Base-by-base conservation (phyloP, 2,797 vertebrate genomes). In the Sciurus carolinensis region DNA sequence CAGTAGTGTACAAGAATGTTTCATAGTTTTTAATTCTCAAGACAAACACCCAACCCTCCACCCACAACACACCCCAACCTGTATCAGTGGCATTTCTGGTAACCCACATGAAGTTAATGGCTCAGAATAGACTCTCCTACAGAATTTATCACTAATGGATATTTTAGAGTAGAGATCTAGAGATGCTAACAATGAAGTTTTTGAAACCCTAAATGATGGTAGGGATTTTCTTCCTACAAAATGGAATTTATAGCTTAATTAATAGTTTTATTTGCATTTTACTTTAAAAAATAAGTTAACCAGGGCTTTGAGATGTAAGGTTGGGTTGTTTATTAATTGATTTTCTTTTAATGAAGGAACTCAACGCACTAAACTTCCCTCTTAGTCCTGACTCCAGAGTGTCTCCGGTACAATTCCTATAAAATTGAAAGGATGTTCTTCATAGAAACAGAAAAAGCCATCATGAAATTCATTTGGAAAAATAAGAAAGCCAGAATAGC, bases 1-100 rank as follows among this genome's bases (percentile, higher is more conserved):
- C 97, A 96, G 98, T 98, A 98, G 98, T 98, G 97, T 98, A 99
- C 98, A 98, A 98, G 99, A 99, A 97, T 97, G 98, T 98, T 96
- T 97, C 76, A 98, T 98, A 97, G 96, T 87, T 98, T 98, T 98
- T 98, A 97, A 98, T 98, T 98, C 96, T 98, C 98, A 98, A 98
- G 98, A 98, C 98, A 98, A 98, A 97, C 86, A 73, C 94, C 96
- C 97, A 94, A 12, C 98, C 97, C 96, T 93, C 91, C 96, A 91
- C 95, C 95, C 96, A 54, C 44, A 47, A 47, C 44, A 47, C 33
- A 67, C 66, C 97, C 97, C 96, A 85, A 97, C 96, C 97, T 96
- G 82, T 59, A 97, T 96, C 96, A 96, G 59, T 95, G 95, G 83
- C 96, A 71, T 86, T 96, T 96, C 96, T 96, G 96, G 87, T 90